Evolutionary conservation across 2,797 vertebrate genomes (phyloP).

Genomic region (Pachyuromys duprasi): DNA sequence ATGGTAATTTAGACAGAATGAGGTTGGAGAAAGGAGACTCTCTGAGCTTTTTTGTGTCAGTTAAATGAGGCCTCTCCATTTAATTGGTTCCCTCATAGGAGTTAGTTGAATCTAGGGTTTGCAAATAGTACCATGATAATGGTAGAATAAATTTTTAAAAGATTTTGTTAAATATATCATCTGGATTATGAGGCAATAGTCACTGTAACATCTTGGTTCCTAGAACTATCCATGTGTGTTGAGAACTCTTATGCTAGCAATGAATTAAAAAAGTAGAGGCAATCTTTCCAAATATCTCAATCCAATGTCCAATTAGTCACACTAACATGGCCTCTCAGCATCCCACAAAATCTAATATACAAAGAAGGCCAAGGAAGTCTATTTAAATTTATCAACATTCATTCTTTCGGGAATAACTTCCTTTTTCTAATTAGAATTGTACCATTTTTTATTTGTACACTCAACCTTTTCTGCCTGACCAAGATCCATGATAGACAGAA

Average conservation of each 20-base stretch:
- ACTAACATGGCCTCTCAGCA: not conserved
- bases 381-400: not conserved
- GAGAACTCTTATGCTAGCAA: not conserved
- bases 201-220: not conserved
- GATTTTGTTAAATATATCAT: not conserved
- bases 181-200: not conserved
- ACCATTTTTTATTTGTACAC: conserved; percentile 21
- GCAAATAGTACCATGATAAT: conserved; percentile 49
- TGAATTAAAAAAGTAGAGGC: not conserved
- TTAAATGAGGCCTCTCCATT: conserved; percentile 67
- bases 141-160: conserved; percentile 37
- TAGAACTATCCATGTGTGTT: not conserved
- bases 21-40: conserved; percentile 74
- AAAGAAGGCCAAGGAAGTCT: conserved; percentile 47
- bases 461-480: conserved; percentile 32
- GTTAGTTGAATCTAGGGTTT: conserved; percentile 55
- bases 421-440: conserved; percentile 62
- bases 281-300: not conserved
- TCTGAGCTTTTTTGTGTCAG: conserved; percentile 74
- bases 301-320: not conserved
- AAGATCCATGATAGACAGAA: conserved; percentile 37
- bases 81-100: conserved; percentile 53
- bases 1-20: conserved; percentile 79
- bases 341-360: conserved; percentile 23
- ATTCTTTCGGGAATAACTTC: not conserved